A percentile compares a stretch with the other conserved stretches of the same genome.
Conservation (phyloP, 2,113 vertebrate species). For the Nycticryphes semicollaris region DNA sequence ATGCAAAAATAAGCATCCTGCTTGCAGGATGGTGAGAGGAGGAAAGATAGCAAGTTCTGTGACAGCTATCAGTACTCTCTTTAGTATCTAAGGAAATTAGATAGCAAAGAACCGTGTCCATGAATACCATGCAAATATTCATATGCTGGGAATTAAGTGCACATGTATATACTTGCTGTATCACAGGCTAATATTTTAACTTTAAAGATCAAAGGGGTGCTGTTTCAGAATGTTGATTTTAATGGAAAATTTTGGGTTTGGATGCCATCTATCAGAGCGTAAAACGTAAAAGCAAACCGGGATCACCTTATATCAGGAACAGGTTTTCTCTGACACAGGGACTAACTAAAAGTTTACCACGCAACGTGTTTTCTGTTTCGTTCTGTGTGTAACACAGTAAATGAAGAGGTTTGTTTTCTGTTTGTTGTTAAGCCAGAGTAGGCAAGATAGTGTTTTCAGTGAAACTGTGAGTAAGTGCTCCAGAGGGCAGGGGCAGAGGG, state of each 20-base stretch:
- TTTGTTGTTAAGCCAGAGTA: not conserved
- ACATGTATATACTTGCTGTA: not conserved
- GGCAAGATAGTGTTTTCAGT: not conserved
- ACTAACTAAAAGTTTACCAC: not conserved
- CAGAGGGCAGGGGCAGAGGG: not conserved
- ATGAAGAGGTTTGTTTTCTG: not conserved
- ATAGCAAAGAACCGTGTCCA: not conserved
- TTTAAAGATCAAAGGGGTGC: not conserved
- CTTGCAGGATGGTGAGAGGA: not conserved
- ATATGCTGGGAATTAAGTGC: not conserved
- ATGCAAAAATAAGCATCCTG: not conserved
- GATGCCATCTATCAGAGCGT: not conserved
- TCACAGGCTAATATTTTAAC: not conserved
- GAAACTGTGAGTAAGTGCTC: not conserved
- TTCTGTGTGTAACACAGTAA: not conserved
- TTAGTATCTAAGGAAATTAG: not conserved
- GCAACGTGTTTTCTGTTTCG: not conserved
- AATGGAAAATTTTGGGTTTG: not conserved
- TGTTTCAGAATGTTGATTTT: not conserved
- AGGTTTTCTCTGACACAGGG: not conserved
- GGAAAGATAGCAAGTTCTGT: not conserved
- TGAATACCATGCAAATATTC: not conserved
- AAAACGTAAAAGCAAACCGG: not conserved
- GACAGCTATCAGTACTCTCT: not conserved
- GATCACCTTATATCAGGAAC: not conserved